Evolutionary conservation across 2,888 invertebrate species (phyloP), one percentile per base, ranked within the genome.

Genomic region (Pachycephus smyrnensis): DNA sequence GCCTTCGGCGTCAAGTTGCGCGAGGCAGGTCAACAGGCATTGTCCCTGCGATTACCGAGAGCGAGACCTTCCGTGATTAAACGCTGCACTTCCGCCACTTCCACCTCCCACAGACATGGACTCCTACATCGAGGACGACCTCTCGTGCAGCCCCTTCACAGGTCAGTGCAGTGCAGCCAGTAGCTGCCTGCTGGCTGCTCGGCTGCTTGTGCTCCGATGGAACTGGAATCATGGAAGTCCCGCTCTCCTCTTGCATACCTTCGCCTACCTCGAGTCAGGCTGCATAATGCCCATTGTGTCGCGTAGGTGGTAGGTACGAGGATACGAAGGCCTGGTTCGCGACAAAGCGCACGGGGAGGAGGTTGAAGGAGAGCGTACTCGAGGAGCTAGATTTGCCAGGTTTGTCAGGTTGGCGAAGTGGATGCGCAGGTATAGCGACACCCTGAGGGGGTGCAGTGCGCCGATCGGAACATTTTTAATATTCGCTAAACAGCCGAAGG

Each of bases 261-360:
- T 79, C 75, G 76, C 15, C 40, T 40, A 40, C 40, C 40, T 40
- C 40, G 40, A 40, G 71, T 6, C 33, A 73, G 15, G n/a, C 32
- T 33, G 35, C 83, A 86, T 87, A 87, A 87, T 85, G 84, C 85
- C 86, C 82, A 87, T 87, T 87, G 87, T 87, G 84, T 83, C 85
- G 83, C 83, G 84, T 84, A 85, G 40, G 40, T 15, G 40, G 15
- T 40, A 15, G 40, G 40, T 6, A 15, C 6, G 15, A 40, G 40
- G 40, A 40, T 2, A 15, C 40, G 40, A 40, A 15, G 40, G 15
- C 15, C 15, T 40, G 6, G 6, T 40, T 15, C 15, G 40, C 40
- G 15, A 15, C 15, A 40, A 15, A 40, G 40, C 15, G 15, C 6
- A 40, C 4, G 15, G 40, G 40, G 15, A 40, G 40, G 6, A 12